Base-by-base conservation (phyloP, 1,140 invertebrate species). In the Drosophila kohkoa region DNA sequence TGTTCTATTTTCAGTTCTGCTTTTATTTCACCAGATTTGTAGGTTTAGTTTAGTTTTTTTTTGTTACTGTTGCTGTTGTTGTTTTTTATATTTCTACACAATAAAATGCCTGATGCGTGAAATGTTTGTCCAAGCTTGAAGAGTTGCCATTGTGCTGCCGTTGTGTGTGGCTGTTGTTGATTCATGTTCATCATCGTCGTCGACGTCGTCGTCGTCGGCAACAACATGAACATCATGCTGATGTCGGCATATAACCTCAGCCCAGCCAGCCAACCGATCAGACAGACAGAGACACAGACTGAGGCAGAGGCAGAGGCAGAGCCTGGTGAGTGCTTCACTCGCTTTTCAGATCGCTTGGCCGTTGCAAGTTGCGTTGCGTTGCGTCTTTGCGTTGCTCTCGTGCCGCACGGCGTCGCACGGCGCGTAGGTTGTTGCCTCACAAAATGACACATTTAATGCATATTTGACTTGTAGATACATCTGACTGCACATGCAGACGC, bases 71-170 rank as follows among this genome's bases (percentile, higher is more conserved):
- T 64, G 38, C 63, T 28, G 45, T 35, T 4, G 55, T 43, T 75
- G 3, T 55, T 65, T 49, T 41, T 5, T 89, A 72, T 81, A 81
- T 89, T 89, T 89, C 78, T 89, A 89, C 81, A 89, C 79, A 89
- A 88, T 89, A 91, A 91, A 91, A 82, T 91, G 89, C 89, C 78
- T 91, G 89, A 91, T 91, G 89, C 89, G 89, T 91, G 90, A 91
- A 91, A 91, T 91, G 89, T 89, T 91, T 91, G 89, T 91, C 89
- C 89, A 91, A 83, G 89, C 89, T 81, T 91, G 82, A 91, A 89
- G 79, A 79, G 81, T 89, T 88, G 85, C 85, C 85, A 89, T 88
- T 85, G 81, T 89, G 77, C 81, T 85, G 82, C 78, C 77, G 67
- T 71, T 71, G 64, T 77, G 74, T 65, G 30, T 75, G 73, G 58